Base-by-base conservation (phyloP, 1,140 invertebrate genomes). In the Drosophila subpulchrella region DNA sequence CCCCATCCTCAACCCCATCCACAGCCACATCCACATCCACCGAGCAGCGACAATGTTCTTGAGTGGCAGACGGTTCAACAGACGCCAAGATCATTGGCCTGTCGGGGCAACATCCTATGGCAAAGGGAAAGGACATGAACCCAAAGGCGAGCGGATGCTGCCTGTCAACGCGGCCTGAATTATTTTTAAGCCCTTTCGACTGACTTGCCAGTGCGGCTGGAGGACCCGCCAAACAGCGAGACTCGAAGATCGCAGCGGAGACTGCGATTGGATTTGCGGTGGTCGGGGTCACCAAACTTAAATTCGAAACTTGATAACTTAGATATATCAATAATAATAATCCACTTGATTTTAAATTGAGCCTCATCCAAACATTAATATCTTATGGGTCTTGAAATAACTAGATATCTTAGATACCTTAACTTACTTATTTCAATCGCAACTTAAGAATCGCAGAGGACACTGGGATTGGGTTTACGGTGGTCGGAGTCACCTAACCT, bases 111-210 rank as follows among this genome's bases (percentile, higher is more conserved):
- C 41, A 61, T 71, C 75, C 76, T 57, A 60, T 48, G 15, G 41
- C 48, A 17, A 66, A 66, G 36, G 55, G 38, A 81, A 81, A 81
- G 78, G 78, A 81, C 72, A 76, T 72, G 72, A 71, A 81, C 78
- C 71, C 38, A 30, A 32, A 36, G 38, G n/a, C 39, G 13, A 65
- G 46, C 67, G 67, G 65, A 70, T 71, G 67, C 50, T 48, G 67
- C 41, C 67, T 70, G 67, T 55, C 72, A 54, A 60, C 72, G 38
- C 44, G 32, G 38, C 51, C 17, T 41, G 59, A 30, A 51, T 63
- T 68, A 77, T 77, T 70, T 73, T 70, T 78, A 77, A 78, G 46
- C 74, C 20, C 51, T 47, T 53, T 44, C 20, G 51, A 48, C 46
- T 38, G 54, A 3, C 54, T 56, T 10, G n/a, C n/a, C 48, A 47